Percentiles rank a stretch among this genome's conserved stretches.
Conservation (phyloP, 1,140 invertebrate species). For the Argopecten irradians region DNA sequence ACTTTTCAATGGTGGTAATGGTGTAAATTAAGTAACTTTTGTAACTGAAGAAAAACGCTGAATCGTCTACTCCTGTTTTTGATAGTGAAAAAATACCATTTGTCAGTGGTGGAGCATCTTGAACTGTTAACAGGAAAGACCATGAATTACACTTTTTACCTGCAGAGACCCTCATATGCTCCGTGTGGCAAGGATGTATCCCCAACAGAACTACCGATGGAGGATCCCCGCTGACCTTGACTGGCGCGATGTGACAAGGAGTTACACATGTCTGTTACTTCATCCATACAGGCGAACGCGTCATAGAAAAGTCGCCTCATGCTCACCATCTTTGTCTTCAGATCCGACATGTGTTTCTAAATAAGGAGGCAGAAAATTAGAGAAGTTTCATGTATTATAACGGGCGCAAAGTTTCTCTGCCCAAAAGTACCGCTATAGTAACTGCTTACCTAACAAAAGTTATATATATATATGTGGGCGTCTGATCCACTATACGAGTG, state of each 20-base stretch:
- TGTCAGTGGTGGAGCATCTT: too few species aligned
- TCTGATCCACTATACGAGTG: too few species aligned
- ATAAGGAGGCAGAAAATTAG: not conserved
- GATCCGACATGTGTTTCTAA: conserved; percentile 43
- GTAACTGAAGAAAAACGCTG: too few species aligned
- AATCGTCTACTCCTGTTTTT: too few species aligned
- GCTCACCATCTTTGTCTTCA: conserved; percentile 46
- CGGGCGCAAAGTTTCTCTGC: too few species aligned
- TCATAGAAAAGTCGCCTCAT: conserved; percentile 51
- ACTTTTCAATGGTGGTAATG: too few species aligned
- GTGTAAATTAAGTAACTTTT: too few species aligned
- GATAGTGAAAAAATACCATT: too few species aligned
- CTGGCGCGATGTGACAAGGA: conserved; percentile 29
- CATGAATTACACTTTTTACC: not conserved
- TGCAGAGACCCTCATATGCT: not conserved
- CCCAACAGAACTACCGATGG: not conserved
- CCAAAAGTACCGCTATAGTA: too few species aligned
- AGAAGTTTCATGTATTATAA: not conserved
- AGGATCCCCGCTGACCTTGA: conserved; percentile 24
- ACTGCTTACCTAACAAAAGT: too few species aligned
- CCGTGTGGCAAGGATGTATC: not conserved
- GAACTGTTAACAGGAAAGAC: too few species aligned
- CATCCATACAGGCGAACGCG: conserved; percentile 44
- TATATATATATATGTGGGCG: too few species aligned
- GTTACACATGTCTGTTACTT: conserved; percentile 52